A percentile compares a stretch with the other conserved stretches of the same genome.
phyloP scores from a whole-genome alignment of 2,888 invertebrate species.

The Megalurothrips usitatus region DNA sequence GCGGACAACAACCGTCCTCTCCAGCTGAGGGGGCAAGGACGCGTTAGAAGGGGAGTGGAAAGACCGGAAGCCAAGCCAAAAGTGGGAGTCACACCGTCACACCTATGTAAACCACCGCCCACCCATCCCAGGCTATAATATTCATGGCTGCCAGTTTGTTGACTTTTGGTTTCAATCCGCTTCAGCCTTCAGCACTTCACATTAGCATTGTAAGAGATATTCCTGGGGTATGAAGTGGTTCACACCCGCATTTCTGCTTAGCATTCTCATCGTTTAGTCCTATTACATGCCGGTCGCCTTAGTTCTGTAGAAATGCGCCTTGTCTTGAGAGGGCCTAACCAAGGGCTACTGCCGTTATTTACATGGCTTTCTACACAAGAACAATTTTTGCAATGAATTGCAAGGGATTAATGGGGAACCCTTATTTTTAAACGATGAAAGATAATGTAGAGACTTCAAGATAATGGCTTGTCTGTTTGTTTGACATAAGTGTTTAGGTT shows the following conservation, averaged over 20 bases:
- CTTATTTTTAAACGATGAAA: no score
- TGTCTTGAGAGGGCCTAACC: no score
- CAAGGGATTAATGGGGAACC: no score
- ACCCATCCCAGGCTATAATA: neutral
- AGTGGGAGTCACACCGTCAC: neutral
- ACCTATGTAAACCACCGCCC: neutral
- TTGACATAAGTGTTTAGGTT: neutral
- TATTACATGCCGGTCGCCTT: no score
- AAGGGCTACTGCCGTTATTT: no score
- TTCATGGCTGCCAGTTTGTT: constrained; percentile 24
- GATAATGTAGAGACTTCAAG: no score
- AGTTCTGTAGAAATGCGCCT: no score
- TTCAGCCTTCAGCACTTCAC: neutral
- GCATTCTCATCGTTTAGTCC: no score
- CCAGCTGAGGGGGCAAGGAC: neutral
- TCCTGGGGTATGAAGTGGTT: no score
- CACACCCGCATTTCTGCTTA: no score
- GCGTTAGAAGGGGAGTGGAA: neutral
- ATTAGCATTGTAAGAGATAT: neutral
- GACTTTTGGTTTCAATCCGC: neutral
- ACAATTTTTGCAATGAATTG: no score
- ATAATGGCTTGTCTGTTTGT: neutral
- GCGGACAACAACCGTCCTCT: neutral
- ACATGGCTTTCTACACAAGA: no score
- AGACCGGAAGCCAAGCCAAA: neutral